Conservation (phyloP, 1,140 invertebrate genomes). For the Drepana arcuata region DNA sequence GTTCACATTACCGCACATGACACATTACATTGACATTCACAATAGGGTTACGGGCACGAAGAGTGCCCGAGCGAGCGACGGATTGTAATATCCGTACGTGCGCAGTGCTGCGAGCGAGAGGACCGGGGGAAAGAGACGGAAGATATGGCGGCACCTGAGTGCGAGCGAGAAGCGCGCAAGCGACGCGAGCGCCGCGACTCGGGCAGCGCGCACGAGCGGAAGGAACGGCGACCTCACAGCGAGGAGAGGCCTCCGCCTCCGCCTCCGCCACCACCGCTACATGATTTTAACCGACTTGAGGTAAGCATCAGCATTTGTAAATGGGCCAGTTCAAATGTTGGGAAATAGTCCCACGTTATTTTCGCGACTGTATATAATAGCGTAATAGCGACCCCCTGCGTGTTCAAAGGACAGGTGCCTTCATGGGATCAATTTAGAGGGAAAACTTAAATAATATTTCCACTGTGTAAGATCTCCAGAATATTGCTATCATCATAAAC, state of each 20-base stretch:
- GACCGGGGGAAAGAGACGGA: constrained; percentile 32
- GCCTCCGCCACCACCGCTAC: constrained; percentile 47
- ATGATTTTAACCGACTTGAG: constrained; percentile 57
- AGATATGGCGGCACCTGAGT: constrained; percentile 61
- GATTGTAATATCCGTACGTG: constrained; percentile 58
- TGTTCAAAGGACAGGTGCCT: too few relatives aligned
- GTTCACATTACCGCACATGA: constrained; percentile 10
- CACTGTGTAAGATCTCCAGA: too few relatives aligned
- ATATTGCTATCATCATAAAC: too few relatives aligned
- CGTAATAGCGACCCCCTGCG: too few relatives aligned
- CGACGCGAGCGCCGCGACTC: constrained; percentile 84
- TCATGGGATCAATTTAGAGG: too few relatives aligned
- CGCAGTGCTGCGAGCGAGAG: constrained; percentile 57
- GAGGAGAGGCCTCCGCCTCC: constrained; percentile 71
- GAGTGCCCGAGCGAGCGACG: constrained; percentile 58
- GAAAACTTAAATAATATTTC: too few relatives aligned
- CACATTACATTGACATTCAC: constrained; percentile 35
- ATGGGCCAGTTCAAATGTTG: too few relatives aligned
- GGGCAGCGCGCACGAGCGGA: constrained; percentile 77
- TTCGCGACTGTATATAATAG: too few relatives aligned
- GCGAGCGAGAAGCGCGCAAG: constrained; percentile 74
- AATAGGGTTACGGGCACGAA: constrained; percentile 60
- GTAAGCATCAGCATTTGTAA: too few relatives aligned
- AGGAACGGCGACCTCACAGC: constrained; percentile 83
- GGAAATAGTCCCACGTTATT: too few relatives aligned